phyloP scores from a whole-genome alignment of 2,888 invertebrate species.

The Pyrocoelia pectoralis region DNA sequence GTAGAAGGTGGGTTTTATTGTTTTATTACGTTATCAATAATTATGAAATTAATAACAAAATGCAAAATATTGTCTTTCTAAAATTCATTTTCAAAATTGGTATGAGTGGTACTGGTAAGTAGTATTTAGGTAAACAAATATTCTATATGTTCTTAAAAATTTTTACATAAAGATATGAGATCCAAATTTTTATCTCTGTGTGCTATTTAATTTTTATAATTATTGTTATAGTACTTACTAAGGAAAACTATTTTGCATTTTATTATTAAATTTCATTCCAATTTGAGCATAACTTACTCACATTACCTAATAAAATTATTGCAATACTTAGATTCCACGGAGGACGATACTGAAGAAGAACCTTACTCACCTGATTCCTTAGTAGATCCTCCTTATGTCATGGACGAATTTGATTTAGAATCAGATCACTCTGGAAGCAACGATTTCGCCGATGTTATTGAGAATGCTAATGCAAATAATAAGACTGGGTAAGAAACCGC shows the following conservation, averaged over 20 bases:
- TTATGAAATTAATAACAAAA: too few relatives aligned
- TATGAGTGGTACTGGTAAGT: too few relatives aligned
- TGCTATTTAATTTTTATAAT: too few relatives aligned
- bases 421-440: constrained; percentile 1
- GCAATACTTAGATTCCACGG: constrained; percentile 1
- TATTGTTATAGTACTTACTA: too few relatives aligned
- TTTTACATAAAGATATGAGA: too few relatives aligned
- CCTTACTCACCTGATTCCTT: constrained; percentile 4
- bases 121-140: too few relatives aligned
- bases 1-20: too few relatives aligned
- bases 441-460: neutral
- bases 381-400: neutral
- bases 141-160: too few relatives aligned
- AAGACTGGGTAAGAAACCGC: neutral
- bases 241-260: neutral
- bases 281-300: neutral
- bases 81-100: too few relatives aligned
- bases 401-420: constrained; percentile 1
- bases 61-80: too few relatives aligned
- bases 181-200: too few relatives aligned
- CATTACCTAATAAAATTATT: neutral
- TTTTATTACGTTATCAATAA: too few relatives aligned
- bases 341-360: constrained; percentile 1
- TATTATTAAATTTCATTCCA: constrained; percentile 1
- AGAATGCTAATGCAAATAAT: neutral